These are phyloP conservation scores for Conopomorpha cramerella DNA, from an alignment of 1,140 invertebrate genomes.

Conservation along the genomic window DNA sequence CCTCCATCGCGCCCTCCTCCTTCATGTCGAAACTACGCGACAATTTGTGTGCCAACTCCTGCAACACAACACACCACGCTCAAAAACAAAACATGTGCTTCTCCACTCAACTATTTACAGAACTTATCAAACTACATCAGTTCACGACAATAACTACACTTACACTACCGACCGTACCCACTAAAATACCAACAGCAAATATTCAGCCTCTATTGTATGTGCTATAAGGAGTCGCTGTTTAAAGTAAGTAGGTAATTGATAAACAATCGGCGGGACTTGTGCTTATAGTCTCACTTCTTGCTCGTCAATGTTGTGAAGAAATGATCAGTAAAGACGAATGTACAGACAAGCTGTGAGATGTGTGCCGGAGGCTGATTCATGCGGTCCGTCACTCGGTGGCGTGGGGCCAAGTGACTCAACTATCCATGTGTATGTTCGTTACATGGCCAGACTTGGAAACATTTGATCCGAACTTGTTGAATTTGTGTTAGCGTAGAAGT, in stretches of 20 bases:
- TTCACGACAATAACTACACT: too few species aligned
- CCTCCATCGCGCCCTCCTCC: slow-evolving; percentile 77
- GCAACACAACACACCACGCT: too few species aligned
- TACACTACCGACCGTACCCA: slow-evolving; percentile 31
- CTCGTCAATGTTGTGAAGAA: too few species aligned
- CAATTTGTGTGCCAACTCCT: slow-evolving; percentile 83
- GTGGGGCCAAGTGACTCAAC: slow-evolving; percentile 48
- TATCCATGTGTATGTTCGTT: slow-evolving; percentile 44
- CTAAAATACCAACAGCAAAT: slow-evolving; percentile 38
- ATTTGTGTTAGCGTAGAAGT: slow-evolving; percentile 10
- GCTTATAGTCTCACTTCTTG: too few species aligned
- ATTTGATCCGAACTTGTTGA: slow-evolving; percentile 28
- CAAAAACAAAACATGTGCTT: too few species aligned
- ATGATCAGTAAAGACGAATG: slow-evolving; percentile 43
- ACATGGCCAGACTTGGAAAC: slow-evolving; percentile 19
- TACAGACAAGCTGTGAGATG: slow-evolving; percentile 57
- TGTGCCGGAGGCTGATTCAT: slow-evolving; percentile 56
- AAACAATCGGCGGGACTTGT: too few species aligned
- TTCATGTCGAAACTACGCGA: slow-evolving; percentile 86
- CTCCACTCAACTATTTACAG: too few species aligned
- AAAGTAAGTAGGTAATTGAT: too few species aligned
- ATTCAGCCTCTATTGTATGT: slow-evolving; percentile 54
- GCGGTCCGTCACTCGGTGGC: slow-evolving; percentile 59
- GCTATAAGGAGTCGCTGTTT: too few species aligned
- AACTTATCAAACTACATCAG: too few species aligned